Percentiles rank a stretch among this genome's conserved stretches.
phyloP scores from a whole-genome alignment of 1,140 invertebrate genomes.

The Metaphire vulgaris region DNA sequence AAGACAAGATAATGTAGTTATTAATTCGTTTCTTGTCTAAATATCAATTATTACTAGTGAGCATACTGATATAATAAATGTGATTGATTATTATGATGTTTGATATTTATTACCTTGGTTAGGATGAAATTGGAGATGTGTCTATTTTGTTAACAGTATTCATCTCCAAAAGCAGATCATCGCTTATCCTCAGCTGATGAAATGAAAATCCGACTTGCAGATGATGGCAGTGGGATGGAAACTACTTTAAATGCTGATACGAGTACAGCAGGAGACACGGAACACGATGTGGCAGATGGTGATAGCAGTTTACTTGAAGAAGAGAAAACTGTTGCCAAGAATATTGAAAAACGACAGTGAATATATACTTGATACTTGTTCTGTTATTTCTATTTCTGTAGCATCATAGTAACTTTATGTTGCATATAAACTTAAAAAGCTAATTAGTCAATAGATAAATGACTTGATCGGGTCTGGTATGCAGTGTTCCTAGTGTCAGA shows the following conservation, averaged over 20 bases:
- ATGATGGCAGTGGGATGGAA: neutral
- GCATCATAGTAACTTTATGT: neutral
- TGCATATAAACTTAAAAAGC: neutral
- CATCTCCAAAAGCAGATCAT: neutral
- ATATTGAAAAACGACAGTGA: slow-evolving; percentile 42
- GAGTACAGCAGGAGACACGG: neutral
- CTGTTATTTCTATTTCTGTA: neutral
- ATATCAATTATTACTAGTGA: too few relatives aligned
- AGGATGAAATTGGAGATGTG: neutral
- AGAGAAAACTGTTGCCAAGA: neutral
- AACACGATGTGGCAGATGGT: neutral
- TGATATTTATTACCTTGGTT: neutral
- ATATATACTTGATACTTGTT: slow-evolving; percentile 17
- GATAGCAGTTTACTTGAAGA: neutral
- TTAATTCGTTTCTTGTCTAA: too few relatives aligned
- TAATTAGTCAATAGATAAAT: neutral
- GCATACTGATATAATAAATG: too few relatives aligned
- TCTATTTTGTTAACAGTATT: neutral
- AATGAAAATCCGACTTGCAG: neutral
- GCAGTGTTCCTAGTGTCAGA: too few relatives aligned
- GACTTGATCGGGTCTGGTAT: too few relatives aligned
- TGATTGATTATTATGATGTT: neutral
- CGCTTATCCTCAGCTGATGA: neutral
- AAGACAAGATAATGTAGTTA: neutral
- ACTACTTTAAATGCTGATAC: neutral